Base-by-base conservation (phyloP, 2,888 invertebrate species). In the Nomada hirtipes region DNA sequence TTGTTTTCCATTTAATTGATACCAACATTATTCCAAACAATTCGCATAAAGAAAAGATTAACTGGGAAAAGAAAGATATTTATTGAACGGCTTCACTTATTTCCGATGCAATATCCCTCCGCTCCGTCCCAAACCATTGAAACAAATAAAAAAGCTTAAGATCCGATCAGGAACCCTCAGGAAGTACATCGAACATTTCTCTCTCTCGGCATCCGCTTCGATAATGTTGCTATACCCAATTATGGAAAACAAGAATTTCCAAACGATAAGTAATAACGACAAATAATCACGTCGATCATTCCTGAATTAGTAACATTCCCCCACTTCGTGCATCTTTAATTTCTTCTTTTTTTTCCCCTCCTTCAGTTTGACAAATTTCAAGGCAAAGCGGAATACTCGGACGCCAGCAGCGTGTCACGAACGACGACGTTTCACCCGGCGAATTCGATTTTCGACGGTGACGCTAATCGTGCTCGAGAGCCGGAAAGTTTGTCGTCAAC, bases 401-500 rank as follows among this genome's bases (percentile, higher is more conserved):
- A 63, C 52, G 64, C 59, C 65, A 69, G 15, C 57, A 63, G 61
- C 47, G 55, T 26, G 57, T 81, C 52, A 67, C 2, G 61, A 26
- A 2, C 26, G 76, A 10, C 29, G 70, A 71, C 82, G 53, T 75
- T 81, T 82, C 61, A 72, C 55, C 67, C 72, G 53, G 44, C 53
- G 63, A 71, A 73, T 74, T 82, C 83, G 83, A 82, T 82, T 82
- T 75, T 61, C 72, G 29, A 26, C 36, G 47, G 65, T 77, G 83
- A 83, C 73, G 26, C 15, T 83, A 82, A 83, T 76, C 73, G 77
- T 53, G 53, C 13, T 57, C 26, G 76, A 74, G 52, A 60, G 61
- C 47, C 42, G 71, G 76, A 83, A 83, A 80, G 82, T 84, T 76
- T 69, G 47, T 61, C 70, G 82, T 76, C 47, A 79, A 59, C 76